Evolutionary conservation across 2,797 vertebrate species (phyloP), one percentile per base, ranked within the genome.

Genomic region (Scarus forsteni): DNA sequence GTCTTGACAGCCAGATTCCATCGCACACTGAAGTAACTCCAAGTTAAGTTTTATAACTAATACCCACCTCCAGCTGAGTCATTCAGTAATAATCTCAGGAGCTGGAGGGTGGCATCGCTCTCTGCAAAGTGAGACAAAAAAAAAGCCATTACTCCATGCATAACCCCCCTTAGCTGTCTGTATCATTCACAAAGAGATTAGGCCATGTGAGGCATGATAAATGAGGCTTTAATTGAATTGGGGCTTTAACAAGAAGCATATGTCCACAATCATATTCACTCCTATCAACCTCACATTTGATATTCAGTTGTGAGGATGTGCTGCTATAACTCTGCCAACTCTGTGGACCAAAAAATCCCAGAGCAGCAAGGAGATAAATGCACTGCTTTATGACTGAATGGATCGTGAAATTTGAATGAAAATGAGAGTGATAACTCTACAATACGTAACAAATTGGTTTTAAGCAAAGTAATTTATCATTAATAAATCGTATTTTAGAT

Each of bases 181-280:
- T 66, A 43, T 80, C 35, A 79, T 70, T 79, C 62, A 63, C 58
- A 75, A 65, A 80, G 69, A 70, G 56, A 84, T 88, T 64, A 81
- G 36, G 27, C 64, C 55, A 35, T 60, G 79, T 66, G 39, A 81
- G 75, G 80, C 48, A 34, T 7, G 44, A 35, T 79, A 70, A 88
- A 91, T 81, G 59, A 83, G 15, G 48, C 49, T 80, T 84, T 88
- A 80, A 84, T 88, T 86, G 59, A 75, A 86, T 71, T 55, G 59
- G 60, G 66, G 38, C 35, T 84, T 89, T 90, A 84, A 83, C 43
- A 55, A 70, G 76, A 83, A 60, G 56, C 67, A 83, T 70, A 52
- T 66, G 75, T 63, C 55, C 46, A 65, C 65, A 64, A 75, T 70
- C 55, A 16, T 63, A 49, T 75, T 80, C 3, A 7, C 71, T 82